These are phyloP conservation scores for Megaceryle alcyon DNA, from an alignment of 2,797 vertebrate genomes.

Conservation along the genomic window DNA sequence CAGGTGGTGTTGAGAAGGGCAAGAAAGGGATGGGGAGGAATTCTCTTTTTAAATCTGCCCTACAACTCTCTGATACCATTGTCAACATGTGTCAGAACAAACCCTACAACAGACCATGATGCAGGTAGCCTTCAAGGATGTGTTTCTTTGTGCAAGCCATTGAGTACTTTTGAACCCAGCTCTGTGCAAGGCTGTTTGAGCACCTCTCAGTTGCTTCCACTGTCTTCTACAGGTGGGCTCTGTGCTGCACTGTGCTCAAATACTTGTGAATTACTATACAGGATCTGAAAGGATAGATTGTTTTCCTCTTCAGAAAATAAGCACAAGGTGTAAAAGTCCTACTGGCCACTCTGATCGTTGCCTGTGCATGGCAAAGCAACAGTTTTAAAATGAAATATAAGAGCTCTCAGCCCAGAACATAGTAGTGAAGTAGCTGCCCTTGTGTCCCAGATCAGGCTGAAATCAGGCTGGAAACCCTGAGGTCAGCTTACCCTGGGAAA, in stretches of 20 bases:
- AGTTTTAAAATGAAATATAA: constrained; percentile 1
- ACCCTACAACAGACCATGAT: fast-evolving
- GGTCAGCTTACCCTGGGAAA: constrained; percentile 66
- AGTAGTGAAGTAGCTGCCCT: neutral
- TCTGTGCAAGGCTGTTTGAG: neutral
- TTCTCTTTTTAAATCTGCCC: neutral
- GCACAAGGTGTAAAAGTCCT: neutral
- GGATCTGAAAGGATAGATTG: neutral
- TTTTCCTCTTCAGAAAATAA: constrained; percentile 9
- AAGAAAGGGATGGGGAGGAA: neutral
- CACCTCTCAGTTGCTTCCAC: neutral
- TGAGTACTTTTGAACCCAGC: neutral
- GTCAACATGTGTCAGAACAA: neutral
- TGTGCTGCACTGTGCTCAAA: neutral
- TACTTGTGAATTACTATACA: neutral
- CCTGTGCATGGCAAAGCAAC: fast-evolving
- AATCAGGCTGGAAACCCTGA: constrained; percentile 42
- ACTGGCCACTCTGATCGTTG: neutral
- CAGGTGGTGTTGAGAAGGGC: neutral
- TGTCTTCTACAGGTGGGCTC: neutral
- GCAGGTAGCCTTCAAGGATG: neutral
- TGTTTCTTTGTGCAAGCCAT: neutral
- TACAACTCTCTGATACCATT: neutral
- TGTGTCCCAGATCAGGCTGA: constrained; percentile 8
- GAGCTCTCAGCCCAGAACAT: neutral